Conservation (phyloP, 1,140 invertebrate species). For the Drosophila nigrodunni region DNA sequence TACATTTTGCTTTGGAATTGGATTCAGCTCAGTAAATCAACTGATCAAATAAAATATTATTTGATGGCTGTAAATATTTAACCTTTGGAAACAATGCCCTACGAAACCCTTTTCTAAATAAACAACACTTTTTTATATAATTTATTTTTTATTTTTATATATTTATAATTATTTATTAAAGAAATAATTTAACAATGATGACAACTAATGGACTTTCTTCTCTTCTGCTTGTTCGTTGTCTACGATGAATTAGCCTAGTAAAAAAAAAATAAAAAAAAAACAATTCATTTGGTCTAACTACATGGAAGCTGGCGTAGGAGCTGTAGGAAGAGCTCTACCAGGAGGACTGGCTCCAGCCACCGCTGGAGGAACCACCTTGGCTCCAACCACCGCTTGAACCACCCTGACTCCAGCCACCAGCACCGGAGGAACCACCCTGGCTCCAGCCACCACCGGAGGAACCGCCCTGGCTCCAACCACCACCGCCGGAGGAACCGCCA, state of each 20-base stretch:
- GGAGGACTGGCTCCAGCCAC: conserved; percentile 33
- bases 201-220: conserved; percentile 19
- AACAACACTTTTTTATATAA: background rate
- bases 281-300: conserved; percentile 79
- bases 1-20: no score
- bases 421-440: conserved; percentile 41
- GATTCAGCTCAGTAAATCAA: no score
- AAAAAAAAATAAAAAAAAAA: conserved; percentile 66
- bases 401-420: conserved; percentile 28
- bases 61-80: no score
- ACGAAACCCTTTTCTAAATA: no score
- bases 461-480: conserved; percentile 24
- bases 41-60: no score
- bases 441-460: conserved; percentile 14
- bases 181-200: conserved; percentile 56
- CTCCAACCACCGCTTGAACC: conserved; percentile 16
- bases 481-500: conserved; percentile 40
- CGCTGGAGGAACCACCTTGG: conserved; percentile 10
- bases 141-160: background rate
- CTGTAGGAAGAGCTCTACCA: conserved; percentile 45
- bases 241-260: conserved; percentile 64
- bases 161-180: conserved; percentile 42
- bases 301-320: conserved; percentile 11
- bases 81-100: no score
- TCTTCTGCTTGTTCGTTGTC: conserved; percentile 17